These are phyloP conservation scores for Clusia tigrina DNA, from an alignment of 2,888 invertebrate genomes.

Conservation along the genomic window DNA sequence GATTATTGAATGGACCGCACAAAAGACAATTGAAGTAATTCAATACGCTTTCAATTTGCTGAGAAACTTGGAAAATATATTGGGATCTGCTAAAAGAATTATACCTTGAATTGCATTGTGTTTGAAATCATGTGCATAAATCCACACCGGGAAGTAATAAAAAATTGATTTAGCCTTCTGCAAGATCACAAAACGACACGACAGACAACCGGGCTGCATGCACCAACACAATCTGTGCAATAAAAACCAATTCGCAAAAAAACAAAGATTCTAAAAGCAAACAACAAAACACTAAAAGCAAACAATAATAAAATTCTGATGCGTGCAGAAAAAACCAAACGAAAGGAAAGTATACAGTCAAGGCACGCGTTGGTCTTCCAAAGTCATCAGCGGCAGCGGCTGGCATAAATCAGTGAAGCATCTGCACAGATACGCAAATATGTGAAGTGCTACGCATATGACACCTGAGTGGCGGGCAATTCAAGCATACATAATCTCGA, in stretches of 20 bases:
- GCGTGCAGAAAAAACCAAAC: too few species aligned
- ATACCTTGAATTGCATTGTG: background rate
- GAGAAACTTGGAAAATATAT: too few species aligned
- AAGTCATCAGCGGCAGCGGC: too few species aligned
- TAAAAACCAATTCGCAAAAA: background rate
- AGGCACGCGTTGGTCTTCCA: too few species aligned
- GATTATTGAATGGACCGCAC: too few species aligned
- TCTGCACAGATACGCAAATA: background rate
- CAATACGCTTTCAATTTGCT: too few species aligned
- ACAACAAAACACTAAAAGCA: background rate
- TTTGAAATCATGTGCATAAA: background rate
- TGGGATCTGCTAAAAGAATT: too few species aligned
- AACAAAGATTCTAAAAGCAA: background rate
- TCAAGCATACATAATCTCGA: constrained; percentile 3
- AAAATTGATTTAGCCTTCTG: background rate
- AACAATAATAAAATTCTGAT: background rate
- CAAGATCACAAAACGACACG: background rate
- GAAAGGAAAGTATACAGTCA: too few species aligned
- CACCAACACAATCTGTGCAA: background rate
- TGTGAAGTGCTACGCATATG: constrained; percentile 10
- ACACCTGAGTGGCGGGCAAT: constrained; percentile 11
- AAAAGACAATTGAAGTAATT: too few species aligned
- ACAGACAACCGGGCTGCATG: too few species aligned
- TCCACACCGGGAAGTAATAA: background rate
- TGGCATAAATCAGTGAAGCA: background rate